These are phyloP conservation scores for Eubucco bourcierii DNA, from an alignment of 2,113 vertebrate species.

Conservation along the genomic window DNA sequence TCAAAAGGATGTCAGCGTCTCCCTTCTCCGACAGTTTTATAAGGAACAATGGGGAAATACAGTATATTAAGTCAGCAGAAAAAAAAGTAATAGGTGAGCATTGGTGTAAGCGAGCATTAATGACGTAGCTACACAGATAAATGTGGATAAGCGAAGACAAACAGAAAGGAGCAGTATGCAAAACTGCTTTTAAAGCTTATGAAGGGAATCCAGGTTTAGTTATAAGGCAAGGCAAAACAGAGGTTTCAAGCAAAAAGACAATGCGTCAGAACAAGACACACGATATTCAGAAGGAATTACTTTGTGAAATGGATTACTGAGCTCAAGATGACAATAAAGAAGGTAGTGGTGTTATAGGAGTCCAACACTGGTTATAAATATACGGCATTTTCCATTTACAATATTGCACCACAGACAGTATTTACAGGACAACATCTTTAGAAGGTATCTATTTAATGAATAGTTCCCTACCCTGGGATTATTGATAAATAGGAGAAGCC, in stretches of 20 bases:
- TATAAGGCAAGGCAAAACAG: background rate
- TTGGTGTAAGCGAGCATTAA: background rate
- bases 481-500: background rate
- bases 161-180: background rate
- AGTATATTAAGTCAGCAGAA: background rate
- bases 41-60: rapidly evolving
- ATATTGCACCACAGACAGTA: background rate
- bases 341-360: background rate
- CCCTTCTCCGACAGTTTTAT: too few species aligned
- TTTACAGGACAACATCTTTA: background rate
- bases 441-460: background rate
- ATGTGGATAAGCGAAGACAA: background rate
- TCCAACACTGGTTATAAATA: background rate
- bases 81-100: background rate
- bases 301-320: background rate
- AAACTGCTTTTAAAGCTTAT: background rate
- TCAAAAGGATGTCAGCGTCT: too few species aligned
- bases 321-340: background rate
- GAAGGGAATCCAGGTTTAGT: background rate
- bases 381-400: background rate
- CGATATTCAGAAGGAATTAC: background rate
- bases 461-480: background rate
- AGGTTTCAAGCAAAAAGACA: background rate
- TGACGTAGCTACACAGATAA: background rate
- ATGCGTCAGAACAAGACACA: background rate